These are phyloP conservation scores for Pelvicachromis taeniatus DNA, from an alignment of 2,113 vertebrate species.

Conservation along the genomic window DNA sequence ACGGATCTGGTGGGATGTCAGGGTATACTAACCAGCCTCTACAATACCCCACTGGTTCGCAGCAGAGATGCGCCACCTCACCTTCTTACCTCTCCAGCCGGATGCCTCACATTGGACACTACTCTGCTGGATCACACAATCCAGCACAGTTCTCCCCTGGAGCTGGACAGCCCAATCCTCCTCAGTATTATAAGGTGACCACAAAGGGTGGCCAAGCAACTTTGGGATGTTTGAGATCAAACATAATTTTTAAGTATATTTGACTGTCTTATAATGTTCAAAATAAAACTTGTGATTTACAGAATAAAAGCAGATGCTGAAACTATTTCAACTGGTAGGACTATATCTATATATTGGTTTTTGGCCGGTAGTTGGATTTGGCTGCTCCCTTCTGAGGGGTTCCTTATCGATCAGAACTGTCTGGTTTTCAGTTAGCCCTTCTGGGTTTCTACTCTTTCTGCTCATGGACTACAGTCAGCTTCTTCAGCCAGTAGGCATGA, in stretches of 20 bases:
- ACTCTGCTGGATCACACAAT: conserved; percentile 67
- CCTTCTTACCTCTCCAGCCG: conserved; percentile 85
- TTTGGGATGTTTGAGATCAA: neutral
- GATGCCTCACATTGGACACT: conserved; percentile 71
- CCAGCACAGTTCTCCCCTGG: conserved; percentile 78
- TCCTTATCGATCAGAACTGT: neutral
- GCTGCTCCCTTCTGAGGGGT: neutral
- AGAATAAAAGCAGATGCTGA: neutral
- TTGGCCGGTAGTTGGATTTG: neutral
- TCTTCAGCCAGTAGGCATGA: neutral
- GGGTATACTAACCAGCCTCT: conserved; percentile 81
- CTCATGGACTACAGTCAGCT: neutral
- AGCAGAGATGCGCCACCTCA: conserved; percentile 82
- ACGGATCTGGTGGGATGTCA: conserved; percentile 61
- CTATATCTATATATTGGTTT: neutral
- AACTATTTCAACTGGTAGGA: neutral
- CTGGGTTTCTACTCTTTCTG: no score
- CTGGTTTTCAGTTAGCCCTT: neutral
- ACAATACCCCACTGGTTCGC: conserved; percentile 80
- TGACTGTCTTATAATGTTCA: neutral
- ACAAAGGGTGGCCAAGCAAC: neutral
- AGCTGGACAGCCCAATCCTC: conserved; percentile 67
- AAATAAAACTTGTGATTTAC: neutral
- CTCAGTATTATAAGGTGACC: conserved; percentile 88
- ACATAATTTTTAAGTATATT: neutral